Evolutionary conservation across 1,140 invertebrate species (phyloP).

Genomic region (Ceratosolen fusciceps): DNA sequence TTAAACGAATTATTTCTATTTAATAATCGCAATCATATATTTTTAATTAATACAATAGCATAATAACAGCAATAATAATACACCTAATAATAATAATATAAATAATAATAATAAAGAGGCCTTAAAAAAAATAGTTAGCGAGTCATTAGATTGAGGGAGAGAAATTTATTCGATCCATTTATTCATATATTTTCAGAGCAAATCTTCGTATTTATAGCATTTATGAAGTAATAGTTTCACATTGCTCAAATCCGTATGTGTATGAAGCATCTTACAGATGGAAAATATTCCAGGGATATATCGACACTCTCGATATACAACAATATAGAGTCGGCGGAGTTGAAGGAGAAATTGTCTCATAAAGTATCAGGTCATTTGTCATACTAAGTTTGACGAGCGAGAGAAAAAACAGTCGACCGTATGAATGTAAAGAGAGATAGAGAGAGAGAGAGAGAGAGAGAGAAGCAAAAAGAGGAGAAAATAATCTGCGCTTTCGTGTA

Average conservation of each 20-base stretch:
- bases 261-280: conserved; percentile 14
- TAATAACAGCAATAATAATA: too few species aligned
- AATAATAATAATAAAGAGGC: too few species aligned
- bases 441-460: background rate
- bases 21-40: too few species aligned
- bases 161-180: too few species aligned
- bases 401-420: conserved; percentile 41
- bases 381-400: conserved; percentile 57
- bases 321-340: background rate
- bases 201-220: too few species aligned
- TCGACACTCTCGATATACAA: background rate
- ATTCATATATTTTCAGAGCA: too few species aligned
- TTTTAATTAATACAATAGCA: too few species aligned
- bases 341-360: conserved; percentile 58
- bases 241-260: too few species aligned
- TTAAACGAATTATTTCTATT: too few species aligned
- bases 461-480: background rate
- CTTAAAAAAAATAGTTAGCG: too few species aligned
- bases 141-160: too few species aligned
- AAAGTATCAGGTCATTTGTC: conserved; percentile 61
- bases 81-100: too few species aligned
- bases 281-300: conserved; percentile 12
- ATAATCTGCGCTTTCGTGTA: conserved; percentile 22
- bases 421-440: background rate
- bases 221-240: background rate